phyloP scores from a whole-genome alignment of 1,140 invertebrate species.

The Oryctes rhinoceros region DNA sequence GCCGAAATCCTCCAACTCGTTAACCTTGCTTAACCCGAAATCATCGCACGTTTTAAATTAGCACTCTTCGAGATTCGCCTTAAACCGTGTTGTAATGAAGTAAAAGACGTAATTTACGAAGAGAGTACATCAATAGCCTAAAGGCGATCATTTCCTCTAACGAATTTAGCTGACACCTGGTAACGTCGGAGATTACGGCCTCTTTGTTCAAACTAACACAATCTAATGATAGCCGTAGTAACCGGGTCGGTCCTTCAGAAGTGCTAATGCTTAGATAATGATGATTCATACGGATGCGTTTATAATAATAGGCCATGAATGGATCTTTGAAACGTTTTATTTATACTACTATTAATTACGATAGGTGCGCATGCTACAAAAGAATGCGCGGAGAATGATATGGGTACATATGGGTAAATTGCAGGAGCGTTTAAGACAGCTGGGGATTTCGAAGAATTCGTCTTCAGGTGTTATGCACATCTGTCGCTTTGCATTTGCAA shows the following conservation, averaged over 20 bases:
- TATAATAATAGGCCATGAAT: slow-evolving; percentile 19
- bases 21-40: neutral
- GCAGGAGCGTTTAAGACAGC: neutral
- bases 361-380: neutral
- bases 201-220: slow-evolving; percentile 19
- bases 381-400: neutral
- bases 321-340: slow-evolving; percentile 3
- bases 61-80: neutral
- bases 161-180: slow-evolving; percentile 17
- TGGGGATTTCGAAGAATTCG: neutral
- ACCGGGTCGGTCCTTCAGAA: neutral
- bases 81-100: neutral
- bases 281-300: slow-evolving; percentile 18
- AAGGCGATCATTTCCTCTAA: neutral
- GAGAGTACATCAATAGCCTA: neutral
- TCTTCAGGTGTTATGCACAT: slow-evolving; percentile 5
- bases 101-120: slow-evolving; percentile 8
- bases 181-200: slow-evolving; percentile 1
- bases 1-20: neutral
- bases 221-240: neutral
- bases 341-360: neutral
- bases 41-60: slow-evolving; percentile 10
- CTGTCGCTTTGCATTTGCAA: neutral
- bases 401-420: neutral
- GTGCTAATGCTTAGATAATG: slow-evolving; percentile 4